Conservation (phyloP, 2,113 vertebrate species). For the Phyllostomus discolor region DNA sequence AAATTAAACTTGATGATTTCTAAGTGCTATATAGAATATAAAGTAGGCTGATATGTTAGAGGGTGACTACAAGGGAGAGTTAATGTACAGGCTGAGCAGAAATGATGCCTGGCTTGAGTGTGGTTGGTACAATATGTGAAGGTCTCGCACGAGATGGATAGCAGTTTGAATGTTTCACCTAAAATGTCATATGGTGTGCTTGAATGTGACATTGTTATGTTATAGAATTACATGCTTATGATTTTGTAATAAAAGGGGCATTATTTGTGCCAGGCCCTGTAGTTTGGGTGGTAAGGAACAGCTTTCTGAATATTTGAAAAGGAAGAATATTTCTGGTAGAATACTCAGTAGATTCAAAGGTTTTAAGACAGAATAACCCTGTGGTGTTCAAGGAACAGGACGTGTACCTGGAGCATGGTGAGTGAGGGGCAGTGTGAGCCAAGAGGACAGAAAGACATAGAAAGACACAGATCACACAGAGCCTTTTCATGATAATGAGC, state of each 20-base stretch:
- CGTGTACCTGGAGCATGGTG: not conserved
- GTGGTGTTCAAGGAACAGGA: not conserved
- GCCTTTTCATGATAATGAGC: not conserved
- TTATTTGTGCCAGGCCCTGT: too few species aligned
- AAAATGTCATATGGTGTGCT: too few species aligned
- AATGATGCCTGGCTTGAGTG: too few species aligned
- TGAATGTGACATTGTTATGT: too few species aligned
- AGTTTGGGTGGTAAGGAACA: not conserved
- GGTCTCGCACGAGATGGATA: too few species aligned
- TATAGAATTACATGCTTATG: too few species aligned
- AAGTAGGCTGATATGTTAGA: not conserved
- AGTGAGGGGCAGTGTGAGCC: not conserved
- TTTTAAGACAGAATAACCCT: not conserved
- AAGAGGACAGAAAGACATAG: not conserved
- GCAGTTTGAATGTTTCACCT: too few species aligned
- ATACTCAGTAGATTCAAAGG: not conserved
- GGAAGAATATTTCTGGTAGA: not conserved
- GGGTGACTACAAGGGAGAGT: not conserved
- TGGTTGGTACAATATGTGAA: too few species aligned
- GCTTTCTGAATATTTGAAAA: not conserved
- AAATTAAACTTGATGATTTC: constrained; percentile 11
- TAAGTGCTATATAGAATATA: not conserved
- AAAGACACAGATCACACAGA: not conserved
- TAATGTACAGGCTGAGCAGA: not conserved
- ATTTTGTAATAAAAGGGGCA: too few species aligned